phyloP scores from a whole-genome alignment of 30 jellyfish, hydroid and myxozoan species.

The Turritopsis dohrnii region DNA sequence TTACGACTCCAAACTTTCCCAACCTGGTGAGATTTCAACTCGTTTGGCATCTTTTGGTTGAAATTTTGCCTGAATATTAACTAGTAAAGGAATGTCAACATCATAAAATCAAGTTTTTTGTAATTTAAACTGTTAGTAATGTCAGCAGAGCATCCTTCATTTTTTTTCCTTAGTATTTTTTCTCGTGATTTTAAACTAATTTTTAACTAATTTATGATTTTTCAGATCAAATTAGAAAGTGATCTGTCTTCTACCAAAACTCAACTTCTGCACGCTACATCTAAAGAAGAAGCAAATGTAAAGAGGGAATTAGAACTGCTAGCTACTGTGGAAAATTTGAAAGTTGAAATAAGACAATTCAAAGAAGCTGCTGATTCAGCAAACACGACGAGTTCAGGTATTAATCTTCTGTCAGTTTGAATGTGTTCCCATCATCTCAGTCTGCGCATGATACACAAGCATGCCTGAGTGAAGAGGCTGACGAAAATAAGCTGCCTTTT shows the following conservation, averaged over 20 bases:
- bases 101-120: too few species aligned
- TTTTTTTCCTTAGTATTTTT: background rate
- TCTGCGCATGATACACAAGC: background rate
- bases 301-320: background rate
- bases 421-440: background rate
- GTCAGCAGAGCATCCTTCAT: background rate
- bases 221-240: slow-evolving; percentile 8
- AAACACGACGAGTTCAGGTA: slow-evolving; percentile 10
- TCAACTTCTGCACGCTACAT: slow-evolving; percentile 20
- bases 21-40: too few species aligned
- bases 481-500: background rate
- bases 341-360: background rate
- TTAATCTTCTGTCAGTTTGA: background rate
- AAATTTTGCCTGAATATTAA: too few species aligned
- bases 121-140: background rate
- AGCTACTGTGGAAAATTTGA: slow-evolving; percentile 1
- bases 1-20: too few species aligned
- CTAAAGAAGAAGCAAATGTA: background rate
- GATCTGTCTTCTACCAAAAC: slow-evolving; percentile 15
- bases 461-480: background rate
- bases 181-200: too few species aligned
- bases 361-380: slow-evolving; percentile 18
- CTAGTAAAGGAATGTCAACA: too few species aligned
- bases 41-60: too few species aligned
- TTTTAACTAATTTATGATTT: too few species aligned